These are phyloP conservation scores for Sterna hirundo DNA, from an alignment of 2,113 vertebrate genomes.

Conservation along the genomic window DNA sequence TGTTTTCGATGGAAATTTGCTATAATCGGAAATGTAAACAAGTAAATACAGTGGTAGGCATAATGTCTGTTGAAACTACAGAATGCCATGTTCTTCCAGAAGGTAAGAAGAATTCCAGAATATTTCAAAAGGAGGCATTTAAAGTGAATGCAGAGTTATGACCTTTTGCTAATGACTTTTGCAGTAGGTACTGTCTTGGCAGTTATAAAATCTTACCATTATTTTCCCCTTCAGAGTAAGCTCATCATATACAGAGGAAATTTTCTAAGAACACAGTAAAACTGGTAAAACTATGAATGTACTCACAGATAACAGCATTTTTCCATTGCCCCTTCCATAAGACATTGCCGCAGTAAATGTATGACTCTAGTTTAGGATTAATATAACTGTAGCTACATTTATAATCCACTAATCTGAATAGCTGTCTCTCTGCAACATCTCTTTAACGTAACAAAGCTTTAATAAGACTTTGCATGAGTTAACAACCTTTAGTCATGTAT, in stretches of 20 bases:
- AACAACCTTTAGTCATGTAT: neutral
- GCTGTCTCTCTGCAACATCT: neutral
- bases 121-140: neutral
- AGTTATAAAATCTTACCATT: neutral
- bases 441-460: neutral
- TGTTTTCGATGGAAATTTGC: neutral
- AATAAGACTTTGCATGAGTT: neutral
- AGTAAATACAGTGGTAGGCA: neutral
- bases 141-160: neutral
- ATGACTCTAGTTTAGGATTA: neutral
- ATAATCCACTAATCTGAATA: neutral
- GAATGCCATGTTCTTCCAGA: neutral
- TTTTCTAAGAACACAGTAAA: neutral
- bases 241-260: neutral
- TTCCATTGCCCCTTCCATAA: neutral
- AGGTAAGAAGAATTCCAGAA: neutral
- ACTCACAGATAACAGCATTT: neutral
- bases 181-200: neutral
- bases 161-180: neutral
- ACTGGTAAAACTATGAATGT: neutral
- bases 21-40: neutral
- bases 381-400: neutral
- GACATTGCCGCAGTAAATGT: neutral
- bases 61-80: neutral
- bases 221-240: neutral